Evolutionary conservation across 2,797 vertebrate species (phyloP).

Genomic region (Acropternis orthonyx): DNA sequence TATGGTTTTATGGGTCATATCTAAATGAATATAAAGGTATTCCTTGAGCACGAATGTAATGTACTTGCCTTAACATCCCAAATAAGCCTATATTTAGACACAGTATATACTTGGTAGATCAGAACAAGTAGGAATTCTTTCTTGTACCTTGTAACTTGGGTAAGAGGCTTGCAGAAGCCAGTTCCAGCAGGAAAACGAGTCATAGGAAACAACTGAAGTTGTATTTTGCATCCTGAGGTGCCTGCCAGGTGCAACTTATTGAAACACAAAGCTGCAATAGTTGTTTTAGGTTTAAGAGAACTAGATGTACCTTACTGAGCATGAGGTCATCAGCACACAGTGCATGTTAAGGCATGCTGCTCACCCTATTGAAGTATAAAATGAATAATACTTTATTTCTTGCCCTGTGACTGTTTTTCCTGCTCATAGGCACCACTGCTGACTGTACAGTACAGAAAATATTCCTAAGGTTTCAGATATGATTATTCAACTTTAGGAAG

Average conservation of each 20-base stretch:
- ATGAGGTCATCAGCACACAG: neutral
- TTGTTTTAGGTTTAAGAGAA: neutral
- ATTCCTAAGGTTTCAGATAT: neutral
- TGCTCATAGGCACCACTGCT: neutral
- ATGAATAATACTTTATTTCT: neutral
- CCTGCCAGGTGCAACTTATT: neutral
- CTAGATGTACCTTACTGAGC: neutral
- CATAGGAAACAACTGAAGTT: neutral
- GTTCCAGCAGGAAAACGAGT: neutral
- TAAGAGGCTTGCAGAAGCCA: neutral
- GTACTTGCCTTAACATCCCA: neutral
- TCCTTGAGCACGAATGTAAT: neutral
- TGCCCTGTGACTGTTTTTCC: neutral
- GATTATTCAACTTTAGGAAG: neutral
- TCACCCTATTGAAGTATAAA: neutral
- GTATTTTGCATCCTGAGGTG: neutral
- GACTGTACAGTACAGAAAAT: neutral
- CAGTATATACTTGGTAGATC: neutral
- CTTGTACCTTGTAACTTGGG: neutral
- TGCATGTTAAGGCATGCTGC: neutral
- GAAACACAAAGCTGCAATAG: neutral
- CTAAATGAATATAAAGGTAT: neutral
- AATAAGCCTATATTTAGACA: neutral
- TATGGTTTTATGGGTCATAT: neutral
- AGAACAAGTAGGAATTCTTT: neutral